Evolutionary conservation across 2,888 invertebrate species (phyloP).

Genomic region (Lottia gigantea): DNA sequence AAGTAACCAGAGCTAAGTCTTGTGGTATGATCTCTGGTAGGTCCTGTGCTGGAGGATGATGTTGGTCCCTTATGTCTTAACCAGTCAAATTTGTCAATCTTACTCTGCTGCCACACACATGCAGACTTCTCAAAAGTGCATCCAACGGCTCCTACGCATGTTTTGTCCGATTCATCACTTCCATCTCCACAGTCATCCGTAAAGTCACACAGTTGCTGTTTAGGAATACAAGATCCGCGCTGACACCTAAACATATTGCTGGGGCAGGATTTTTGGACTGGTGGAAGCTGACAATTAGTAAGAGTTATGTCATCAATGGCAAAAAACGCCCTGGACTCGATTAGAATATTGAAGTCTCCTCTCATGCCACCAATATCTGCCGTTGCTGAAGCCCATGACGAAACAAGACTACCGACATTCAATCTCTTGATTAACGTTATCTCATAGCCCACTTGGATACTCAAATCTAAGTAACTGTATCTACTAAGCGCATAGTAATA

Average conservation of each 20-base stretch:
- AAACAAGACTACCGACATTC: neutral
- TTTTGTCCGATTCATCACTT: slow-evolving; percentile 48
- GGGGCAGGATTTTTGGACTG: slow-evolving; percentile 38
- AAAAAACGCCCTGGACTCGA: slow-evolving; percentile 49
- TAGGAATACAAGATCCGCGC: slow-evolving; percentile 52
- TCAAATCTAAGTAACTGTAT: slow-evolving; percentile 17
- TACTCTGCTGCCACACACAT: slow-evolving; percentile 59
- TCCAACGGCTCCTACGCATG: slow-evolving; percentile 34
- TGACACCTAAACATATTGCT: slow-evolving; percentile 42
- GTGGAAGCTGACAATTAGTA: slow-evolving; percentile 50
- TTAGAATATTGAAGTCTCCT: slow-evolving; percentile 42
- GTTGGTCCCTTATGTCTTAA: slow-evolving; percentile 39
- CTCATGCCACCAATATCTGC: slow-evolving; percentile 54
- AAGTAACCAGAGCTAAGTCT: slow-evolving; percentile 52
- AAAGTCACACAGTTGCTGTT: slow-evolving; percentile 52
- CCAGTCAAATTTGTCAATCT: slow-evolving; percentile 53
- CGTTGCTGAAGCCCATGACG: slow-evolving; percentile 44
- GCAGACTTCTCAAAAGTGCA: slow-evolving; percentile 58
- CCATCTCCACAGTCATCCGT: slow-evolving; percentile 61
- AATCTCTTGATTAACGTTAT: slow-evolving; percentile 10
- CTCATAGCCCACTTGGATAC: slow-evolving; percentile 21
- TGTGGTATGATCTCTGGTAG: slow-evolving; percentile 49
- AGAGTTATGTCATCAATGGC: slow-evolving; percentile 58
- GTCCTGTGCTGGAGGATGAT: slow-evolving; percentile 42
- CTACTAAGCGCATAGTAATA: slow-evolving; percentile 32